phyloP scores from a whole-genome alignment of 2,888 invertebrate genomes.

The Eristalis intricaria region DNA sequence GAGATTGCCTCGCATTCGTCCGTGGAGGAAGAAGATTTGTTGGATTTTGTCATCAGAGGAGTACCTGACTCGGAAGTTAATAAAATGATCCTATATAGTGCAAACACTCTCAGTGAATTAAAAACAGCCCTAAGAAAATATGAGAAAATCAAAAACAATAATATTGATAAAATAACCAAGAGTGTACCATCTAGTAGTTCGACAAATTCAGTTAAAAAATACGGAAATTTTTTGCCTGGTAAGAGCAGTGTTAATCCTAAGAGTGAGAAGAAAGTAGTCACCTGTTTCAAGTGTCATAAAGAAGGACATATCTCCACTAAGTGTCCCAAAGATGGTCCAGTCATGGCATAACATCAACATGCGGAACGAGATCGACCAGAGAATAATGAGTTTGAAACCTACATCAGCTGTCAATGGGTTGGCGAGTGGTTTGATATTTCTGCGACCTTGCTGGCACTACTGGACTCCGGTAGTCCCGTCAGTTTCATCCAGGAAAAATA shows the following conservation, averaged over 20 bases:
- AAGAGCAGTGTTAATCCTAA: not conserved
- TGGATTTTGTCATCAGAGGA: not conserved
- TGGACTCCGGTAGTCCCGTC: not conserved
- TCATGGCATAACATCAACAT: not conserved
- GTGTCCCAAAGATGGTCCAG: not conserved
- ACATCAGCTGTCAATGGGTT: not conserved
- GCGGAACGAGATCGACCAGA: not conserved
- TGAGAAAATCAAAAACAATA: not conserved
- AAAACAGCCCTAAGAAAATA: not conserved
- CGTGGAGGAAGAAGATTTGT: not conserved
- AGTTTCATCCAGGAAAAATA: too few species aligned
- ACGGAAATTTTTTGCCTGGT: not conserved
- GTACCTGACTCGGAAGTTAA: not conserved
- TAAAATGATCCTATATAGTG: not conserved
- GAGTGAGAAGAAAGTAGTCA: not conserved
- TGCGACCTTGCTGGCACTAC: not conserved
- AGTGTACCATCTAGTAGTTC: not conserved
- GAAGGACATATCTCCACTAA: not conserved
- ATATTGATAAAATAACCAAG: not conserved
- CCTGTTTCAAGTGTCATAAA: not conserved
- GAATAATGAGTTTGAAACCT: not conserved
- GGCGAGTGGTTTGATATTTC: not conserved
- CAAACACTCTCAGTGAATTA: not conserved
- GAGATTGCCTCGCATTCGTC: not conserved
- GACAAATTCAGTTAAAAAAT: not conserved